Conservation (phyloP, 2,113 vertebrate genomes). For the Notechis scutatus region DNA sequence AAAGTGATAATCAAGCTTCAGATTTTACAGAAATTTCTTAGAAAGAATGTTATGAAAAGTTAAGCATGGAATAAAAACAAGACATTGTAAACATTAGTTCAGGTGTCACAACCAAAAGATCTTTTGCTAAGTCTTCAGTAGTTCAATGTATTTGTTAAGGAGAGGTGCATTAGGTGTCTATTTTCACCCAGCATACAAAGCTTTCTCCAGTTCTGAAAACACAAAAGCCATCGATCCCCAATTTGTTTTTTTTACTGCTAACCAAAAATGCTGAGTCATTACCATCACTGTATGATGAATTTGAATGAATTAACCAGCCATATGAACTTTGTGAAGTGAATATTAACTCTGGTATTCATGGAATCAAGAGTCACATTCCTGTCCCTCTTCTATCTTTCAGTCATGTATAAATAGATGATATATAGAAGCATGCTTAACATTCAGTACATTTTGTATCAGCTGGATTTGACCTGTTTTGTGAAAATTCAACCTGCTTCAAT, state of each 20-base stretch:
- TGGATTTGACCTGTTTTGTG: not conserved
- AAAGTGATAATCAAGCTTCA: not conserved
- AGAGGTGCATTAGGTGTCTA: not conserved
- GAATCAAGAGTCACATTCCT: not conserved
- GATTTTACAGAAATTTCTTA: not conserved
- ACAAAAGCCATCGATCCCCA: not conserved
- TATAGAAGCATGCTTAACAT: slow-evolving; percentile 19
- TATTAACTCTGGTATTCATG: slow-evolving; percentile 16
- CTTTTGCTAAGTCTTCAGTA: not conserved
- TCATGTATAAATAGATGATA: slow-evolving; percentile 17
- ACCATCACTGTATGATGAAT: not conserved
- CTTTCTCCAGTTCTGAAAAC: slow-evolving; percentile 1
- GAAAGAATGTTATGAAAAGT: not conserved
- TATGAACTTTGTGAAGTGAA: not conserved
- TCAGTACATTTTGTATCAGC: slow-evolving; percentile 27
- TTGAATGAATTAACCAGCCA: not conserved
- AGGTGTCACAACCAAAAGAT: not conserved
- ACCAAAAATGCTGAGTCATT: fast-evolving
- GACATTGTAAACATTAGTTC: not conserved
- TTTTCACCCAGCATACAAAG: not conserved
- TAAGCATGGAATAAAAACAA: not conserved
- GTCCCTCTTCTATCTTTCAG: not conserved
- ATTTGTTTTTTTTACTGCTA: slow-evolving; percentile 16
- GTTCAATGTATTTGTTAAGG: not conserved
- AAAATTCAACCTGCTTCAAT: not conserved